phyloP scores from a whole-genome alignment of 2,888 invertebrate genomes.

The Phortica okadai region DNA sequence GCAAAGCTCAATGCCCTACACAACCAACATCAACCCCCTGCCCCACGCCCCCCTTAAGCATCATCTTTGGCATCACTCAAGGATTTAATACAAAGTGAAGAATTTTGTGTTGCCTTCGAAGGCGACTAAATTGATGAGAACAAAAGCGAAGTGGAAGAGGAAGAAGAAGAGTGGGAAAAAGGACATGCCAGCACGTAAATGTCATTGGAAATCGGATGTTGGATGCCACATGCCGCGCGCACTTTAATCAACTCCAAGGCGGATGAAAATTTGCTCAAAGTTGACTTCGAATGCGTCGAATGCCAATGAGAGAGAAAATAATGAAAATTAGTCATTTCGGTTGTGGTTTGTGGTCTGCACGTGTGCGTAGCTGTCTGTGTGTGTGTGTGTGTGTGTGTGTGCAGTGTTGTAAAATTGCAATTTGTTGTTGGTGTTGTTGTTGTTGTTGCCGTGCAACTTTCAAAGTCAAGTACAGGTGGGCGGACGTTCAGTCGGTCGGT shows the following conservation, averaged over 20 bases:
- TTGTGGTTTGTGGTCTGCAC: background rate
- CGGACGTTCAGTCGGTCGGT: background rate
- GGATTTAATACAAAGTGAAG: background rate
- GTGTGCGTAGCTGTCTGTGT: background rate
- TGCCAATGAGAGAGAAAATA: background rate
- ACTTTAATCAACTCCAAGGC: background rate
- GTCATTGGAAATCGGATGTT: background rate
- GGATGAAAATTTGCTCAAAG: background rate
- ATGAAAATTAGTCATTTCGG: conserved; percentile 8
- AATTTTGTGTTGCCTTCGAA: background rate
- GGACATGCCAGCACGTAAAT: background rate
- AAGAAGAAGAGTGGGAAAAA: background rate
- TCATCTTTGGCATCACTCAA: background rate
- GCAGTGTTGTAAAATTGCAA: background rate
- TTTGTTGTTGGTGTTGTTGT: background rate
- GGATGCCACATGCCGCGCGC: background rate
- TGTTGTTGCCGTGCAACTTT: background rate
- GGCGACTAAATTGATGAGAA: background rate
- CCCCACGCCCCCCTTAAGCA: background rate
- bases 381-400: background rate
- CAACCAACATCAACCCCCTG: background rate
- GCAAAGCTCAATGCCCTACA: background rate
- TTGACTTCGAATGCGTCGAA: background rate
- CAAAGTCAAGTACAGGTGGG: conserved; percentile 12
- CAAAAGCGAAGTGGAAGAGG: background rate